Evolutionary conservation across 2,113 vertebrate genomes (phyloP).

Genomic region (Poeciliopsis prolifica): DNA sequence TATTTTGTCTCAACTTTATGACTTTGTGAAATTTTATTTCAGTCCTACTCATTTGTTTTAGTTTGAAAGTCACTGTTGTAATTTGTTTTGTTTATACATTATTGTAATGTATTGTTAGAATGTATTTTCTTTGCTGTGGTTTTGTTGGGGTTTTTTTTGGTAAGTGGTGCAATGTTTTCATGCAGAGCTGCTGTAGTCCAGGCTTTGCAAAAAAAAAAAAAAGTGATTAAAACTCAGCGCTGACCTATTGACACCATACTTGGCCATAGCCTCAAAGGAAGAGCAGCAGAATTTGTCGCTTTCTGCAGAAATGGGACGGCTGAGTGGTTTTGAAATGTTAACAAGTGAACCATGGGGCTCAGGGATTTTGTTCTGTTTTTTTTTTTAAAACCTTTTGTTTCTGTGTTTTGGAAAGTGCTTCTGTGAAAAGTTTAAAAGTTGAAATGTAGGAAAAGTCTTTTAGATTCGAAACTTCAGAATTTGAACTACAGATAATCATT

Average conservation of each 20-base stretch:
- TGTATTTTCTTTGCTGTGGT: background rate
- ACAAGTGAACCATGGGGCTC: conserved; percentile 38
- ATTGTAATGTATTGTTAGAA: background rate
- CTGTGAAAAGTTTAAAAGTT: conserved; percentile 23
- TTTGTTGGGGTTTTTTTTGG: background rate
- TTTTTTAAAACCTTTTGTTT: conserved; percentile 36
- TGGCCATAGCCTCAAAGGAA: conserved; percentile 17
- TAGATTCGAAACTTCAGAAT: conserved; percentile 7
- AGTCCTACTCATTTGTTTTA: background rate
- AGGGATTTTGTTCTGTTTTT: conserved; percentile 9
- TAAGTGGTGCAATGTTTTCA: background rate
- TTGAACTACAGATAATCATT: conserved; percentile 18
- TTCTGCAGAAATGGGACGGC: conserved; percentile 38
- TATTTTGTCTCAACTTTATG: background rate
- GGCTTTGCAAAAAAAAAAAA: background rate
- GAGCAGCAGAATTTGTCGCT: conserved; percentile 35
- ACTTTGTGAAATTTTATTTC: too few species aligned
- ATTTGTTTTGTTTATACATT: background rate
- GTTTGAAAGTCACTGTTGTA: background rate
- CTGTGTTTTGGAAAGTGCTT: conserved; percentile 19
- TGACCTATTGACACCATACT: conserved; percentile 51
- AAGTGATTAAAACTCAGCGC: conserved; percentile 26
- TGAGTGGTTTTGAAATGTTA: conserved; percentile 56
- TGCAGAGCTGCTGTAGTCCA: background rate
- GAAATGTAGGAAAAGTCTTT: conserved; percentile 21